Percentiles rank a stretch among this genome's conserved stretches.
These are phyloP conservation scores for Coendou prehensilis DNA, from an alignment of 2,797 vertebrate genomes.

Conservation along the genomic window DNA sequence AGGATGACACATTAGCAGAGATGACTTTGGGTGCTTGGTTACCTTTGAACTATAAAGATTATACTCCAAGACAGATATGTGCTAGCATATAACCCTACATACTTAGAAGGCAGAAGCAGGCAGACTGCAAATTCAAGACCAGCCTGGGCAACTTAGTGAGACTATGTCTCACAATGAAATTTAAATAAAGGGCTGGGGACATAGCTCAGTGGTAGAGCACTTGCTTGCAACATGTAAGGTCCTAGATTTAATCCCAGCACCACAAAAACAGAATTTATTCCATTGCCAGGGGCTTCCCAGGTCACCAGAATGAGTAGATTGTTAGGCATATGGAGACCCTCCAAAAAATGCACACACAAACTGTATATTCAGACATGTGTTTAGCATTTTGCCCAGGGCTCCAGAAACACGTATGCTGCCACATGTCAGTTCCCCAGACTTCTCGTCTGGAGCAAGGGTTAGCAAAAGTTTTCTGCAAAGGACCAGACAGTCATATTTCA, in stretches of 20 bases:
- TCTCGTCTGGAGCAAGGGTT: neutral
- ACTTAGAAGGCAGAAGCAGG: neutral
- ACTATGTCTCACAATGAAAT: neutral
- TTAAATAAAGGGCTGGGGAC: neutral
- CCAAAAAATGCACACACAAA: neutral
- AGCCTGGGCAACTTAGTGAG: neutral
- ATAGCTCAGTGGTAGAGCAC: neutral
- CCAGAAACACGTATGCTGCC: neutral
- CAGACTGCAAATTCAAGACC: neutral
- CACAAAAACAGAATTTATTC: neutral
- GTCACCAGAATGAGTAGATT: neutral
- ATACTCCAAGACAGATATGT: neutral
- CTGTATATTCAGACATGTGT: neutral
- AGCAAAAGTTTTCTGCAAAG: neutral
- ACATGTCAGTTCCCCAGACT: neutral
- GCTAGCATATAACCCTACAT: neutral
- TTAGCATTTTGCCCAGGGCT: neutral
- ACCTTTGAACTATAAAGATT: neutral
- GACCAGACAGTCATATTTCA: neutral
- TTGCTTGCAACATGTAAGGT: neutral
- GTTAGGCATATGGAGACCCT: neutral
- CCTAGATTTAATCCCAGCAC: neutral
- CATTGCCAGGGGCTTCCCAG: neutral
- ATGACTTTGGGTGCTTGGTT: neutral
- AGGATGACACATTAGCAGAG: neutral